Conservation (phyloP, 2,888 invertebrate genomes). For the Mamestra brassicae region DNA sequence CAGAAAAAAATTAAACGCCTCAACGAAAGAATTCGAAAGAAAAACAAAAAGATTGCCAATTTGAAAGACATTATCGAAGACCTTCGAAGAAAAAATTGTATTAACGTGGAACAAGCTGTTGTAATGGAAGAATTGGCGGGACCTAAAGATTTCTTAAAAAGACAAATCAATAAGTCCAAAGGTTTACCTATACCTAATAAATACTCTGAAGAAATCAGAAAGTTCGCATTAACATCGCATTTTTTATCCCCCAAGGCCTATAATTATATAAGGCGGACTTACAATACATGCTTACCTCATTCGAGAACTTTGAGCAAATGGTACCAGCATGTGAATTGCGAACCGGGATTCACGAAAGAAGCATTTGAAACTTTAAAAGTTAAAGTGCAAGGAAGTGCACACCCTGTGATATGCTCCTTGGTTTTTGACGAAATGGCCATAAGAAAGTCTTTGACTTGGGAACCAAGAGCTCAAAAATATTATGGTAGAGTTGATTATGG, state of each 20-base stretch:
- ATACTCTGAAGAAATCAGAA: slow-evolving; percentile 2
- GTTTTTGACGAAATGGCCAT: too few species aligned
- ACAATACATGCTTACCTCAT: slow-evolving; percentile 25
- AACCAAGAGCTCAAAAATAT: too few species aligned
- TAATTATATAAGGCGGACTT: slow-evolving; percentile 10
- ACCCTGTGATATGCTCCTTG: too few species aligned
- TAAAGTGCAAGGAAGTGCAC: background rate
- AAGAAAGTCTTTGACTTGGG: background rate
- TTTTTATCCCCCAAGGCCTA: slow-evolving; percentile 19
- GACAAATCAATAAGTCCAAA: background rate
- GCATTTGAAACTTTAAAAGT: slow-evolving; percentile 17
- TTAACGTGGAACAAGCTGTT: slow-evolving; percentile 1
- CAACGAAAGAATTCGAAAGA: slow-evolving; percentile 1
- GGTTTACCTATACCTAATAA: background rate
- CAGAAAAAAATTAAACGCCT: background rate
- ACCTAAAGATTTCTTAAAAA: slow-evolving; percentile 1
- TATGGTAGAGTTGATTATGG: too few species aligned
- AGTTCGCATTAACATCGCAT: slow-evolving; percentile 13
- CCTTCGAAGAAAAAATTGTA: background rate
- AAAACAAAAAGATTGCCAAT: background rate
- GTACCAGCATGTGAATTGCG: slow-evolving; percentile 22
- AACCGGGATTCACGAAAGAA: slow-evolving; percentile 20
- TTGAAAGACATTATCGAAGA: background rate
- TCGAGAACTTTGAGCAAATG: slow-evolving; percentile 19
- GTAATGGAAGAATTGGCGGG: background rate